Evolutionary conservation across 2,113 vertebrate species (phyloP).

Genomic region (Coptodon rendalli): DNA sequence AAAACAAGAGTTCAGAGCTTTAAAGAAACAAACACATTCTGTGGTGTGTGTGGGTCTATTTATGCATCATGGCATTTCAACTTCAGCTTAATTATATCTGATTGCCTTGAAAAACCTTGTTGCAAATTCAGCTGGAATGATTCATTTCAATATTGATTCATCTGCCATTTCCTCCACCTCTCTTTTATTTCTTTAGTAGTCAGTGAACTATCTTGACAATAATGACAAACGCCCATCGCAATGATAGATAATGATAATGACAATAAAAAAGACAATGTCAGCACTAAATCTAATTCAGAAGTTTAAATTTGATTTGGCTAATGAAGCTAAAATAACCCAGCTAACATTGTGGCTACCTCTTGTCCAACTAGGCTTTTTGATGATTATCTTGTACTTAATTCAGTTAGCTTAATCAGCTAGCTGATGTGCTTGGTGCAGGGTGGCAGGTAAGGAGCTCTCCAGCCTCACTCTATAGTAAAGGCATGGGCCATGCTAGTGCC

Average conservation of each 20-base stretch:
- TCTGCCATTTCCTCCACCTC: neutral
- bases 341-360: neutral
- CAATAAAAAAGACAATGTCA: neutral
- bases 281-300: neutral
- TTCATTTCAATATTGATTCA: neutral
- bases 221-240: neutral
- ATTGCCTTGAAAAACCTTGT: neutral
- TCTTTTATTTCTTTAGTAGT: neutral
- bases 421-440: neutral
- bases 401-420: neutral
- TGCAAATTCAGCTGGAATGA: neutral
- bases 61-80: neutral
- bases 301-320: neutral
- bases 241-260: neutral
- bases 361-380: neutral
- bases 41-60: neutral
- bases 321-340: neutral
- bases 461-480: neutral
- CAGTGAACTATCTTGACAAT: neutral
- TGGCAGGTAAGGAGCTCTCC: neutral
- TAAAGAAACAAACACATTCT: neutral
- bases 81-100: neutral
- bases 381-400: neutral
- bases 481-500: neutral
- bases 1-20: neutral